Evolutionary conservation across 2,113 vertebrate species (phyloP).

Genomic region (Ammodytes marinus): DNA sequence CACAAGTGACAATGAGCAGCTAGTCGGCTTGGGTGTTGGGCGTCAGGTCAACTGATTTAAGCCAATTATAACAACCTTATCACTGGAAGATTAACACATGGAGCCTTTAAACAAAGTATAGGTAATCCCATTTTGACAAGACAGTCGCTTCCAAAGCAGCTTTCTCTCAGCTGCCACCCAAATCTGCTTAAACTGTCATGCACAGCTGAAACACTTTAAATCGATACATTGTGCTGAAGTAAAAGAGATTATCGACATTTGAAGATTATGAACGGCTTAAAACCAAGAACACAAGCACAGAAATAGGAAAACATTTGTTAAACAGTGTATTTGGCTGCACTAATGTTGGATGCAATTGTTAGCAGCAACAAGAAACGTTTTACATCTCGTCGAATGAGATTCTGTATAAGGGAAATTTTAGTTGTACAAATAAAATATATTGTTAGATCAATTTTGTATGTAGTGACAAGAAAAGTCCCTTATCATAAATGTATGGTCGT

Average conservation of each 20-base stretch:
- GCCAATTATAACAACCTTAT: constrained; percentile 35
- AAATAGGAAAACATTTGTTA: neutral
- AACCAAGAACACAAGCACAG: neutral
- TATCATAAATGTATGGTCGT: neutral
- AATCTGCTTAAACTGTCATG: neutral
- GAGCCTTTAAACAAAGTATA: constrained; percentile 39
- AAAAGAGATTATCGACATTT: neutral
- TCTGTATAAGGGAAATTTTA: neutral
- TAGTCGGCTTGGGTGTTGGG: neutral
- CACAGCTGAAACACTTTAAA: neutral
- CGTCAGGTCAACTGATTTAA: constrained; percentile 18
- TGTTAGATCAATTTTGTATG: neutral
- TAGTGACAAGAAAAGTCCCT: neutral
- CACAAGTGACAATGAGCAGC: neutral
- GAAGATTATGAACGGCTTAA: neutral
- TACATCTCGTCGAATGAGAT: no score
- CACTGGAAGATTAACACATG: constrained; percentile 35
- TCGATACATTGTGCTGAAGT: no score
- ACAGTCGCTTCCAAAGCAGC: neutral
- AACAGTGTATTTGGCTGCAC: neutral
- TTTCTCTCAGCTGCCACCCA: neutral
- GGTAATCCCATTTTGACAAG: constrained; percentile 18
- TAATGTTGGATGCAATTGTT: neutral
- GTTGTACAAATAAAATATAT: neutral
- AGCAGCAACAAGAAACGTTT: no score